Evolutionary conservation across 2,888 invertebrate species (phyloP), one percentile per base, ranked within the genome.

Genomic region (Tanypteryx hageni): DNA sequence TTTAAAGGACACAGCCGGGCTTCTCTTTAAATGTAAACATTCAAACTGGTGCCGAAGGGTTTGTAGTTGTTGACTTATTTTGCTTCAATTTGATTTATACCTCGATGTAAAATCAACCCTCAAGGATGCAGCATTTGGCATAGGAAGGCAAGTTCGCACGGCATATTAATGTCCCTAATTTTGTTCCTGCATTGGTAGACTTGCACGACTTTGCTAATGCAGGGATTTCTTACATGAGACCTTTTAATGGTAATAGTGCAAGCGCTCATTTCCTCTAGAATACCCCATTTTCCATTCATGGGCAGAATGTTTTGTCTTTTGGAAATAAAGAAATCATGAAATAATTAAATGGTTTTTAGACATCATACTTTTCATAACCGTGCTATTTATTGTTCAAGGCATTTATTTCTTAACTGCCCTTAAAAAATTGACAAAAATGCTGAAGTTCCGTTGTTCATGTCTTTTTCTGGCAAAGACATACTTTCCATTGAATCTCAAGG

Each of bases 111-210:
- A 59, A 61, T 64, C 61, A 86, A 31, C 61, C 31, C 18, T 61
- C 89, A 89, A 64, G 89, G 89, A 89, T 89, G 89, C 89, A 89
- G 89, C 68, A 61, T 64, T 31, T 89, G 89, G 64, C 89, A 68
- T 86, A 89, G 89, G 89, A 89, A 89, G 89, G 89, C 89, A 89
- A 89, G 89, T 89, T 89, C 64, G 89, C 89, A 89, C 89, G 89
- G 64, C 57, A 56, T 9, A 83, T 83, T 83, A 56, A 89, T 89
- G 89, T 89, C 64, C 89, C 61, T 86, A 59, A 86, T 89, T 57
- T 44, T 89, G 44, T 89, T 89, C 89, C 89, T 89, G 56, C 89
- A 89, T 89, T 89, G 89, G 64, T 89, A 44, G 68, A 89, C 89
- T 89, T 89, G 89, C 89, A 89, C 89, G 89, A 68, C 27, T 64